phyloP scores from a whole-genome alignment of 2,113 vertebrate genomes.

The Anser cygnoides region DNA sequence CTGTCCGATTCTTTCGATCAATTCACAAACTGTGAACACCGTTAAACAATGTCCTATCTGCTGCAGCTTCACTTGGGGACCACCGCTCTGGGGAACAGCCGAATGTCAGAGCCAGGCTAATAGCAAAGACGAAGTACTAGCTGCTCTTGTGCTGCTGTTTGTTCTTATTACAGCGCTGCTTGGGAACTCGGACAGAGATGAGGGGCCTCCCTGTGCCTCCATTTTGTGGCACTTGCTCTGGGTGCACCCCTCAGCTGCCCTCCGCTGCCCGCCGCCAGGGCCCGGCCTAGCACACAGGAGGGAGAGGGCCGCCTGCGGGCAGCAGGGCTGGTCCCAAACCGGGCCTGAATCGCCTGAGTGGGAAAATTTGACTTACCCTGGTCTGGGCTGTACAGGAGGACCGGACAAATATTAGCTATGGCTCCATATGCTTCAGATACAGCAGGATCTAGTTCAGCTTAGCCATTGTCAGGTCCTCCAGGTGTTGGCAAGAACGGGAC shows the following conservation, averaged over 20 bases:
- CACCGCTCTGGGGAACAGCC: neutral
- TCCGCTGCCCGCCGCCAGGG: neutral
- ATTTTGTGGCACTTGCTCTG: neutral
- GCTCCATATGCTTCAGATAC: neutral
- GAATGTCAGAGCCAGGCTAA: fast-evolving
- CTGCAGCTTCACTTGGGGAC: fast-evolving
- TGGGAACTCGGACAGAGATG: neutral
- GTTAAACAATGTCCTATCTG: neutral
- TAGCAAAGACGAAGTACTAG: fast-evolving
- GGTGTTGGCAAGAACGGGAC: fast-evolving
- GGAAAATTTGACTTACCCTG: neutral
- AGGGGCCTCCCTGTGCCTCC: fast-evolving
- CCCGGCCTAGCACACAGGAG: neutral
- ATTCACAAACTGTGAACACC: neutral
- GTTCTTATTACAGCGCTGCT: neutral
- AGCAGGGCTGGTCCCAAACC: neutral
- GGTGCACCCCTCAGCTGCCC: neutral
- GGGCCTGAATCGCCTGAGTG: fast-evolving
- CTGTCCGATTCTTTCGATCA: neutral
- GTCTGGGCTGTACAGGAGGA: neutral
- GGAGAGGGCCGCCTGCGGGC: fast-evolving
- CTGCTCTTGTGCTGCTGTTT: neutral
- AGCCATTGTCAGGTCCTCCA: neutral
- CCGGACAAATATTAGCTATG: neutral
- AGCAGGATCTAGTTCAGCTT: neutral